Conservation (phyloP, 1,140 invertebrate species). For the Philopotamus ludificatus region DNA sequence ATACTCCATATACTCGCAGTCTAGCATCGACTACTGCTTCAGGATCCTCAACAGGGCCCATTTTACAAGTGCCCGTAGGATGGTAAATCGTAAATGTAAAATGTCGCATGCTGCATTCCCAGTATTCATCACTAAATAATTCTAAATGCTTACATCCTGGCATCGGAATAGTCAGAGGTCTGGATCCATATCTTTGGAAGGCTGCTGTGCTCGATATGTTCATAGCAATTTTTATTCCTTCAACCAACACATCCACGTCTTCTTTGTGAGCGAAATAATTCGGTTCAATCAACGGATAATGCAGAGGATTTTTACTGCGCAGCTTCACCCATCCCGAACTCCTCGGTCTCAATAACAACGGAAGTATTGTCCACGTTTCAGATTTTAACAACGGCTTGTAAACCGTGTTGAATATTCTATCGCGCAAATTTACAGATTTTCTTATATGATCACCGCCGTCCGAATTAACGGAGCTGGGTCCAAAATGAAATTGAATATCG, state of each 20-base stretch:
- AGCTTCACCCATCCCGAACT: slow-evolving; percentile 81
- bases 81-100: slow-evolving; percentile 87
- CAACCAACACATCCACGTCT: slow-evolving; percentile 72
- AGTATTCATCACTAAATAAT: slow-evolving; percentile 79
- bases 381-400: slow-evolving; percentile 76
- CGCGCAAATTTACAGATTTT: slow-evolving; percentile 72
- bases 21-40: slow-evolving; percentile 80
- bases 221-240: slow-evolving; percentile 80
- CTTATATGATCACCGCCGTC: slow-evolving; percentile 75
- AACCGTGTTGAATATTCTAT: slow-evolving; percentile 80
- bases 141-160: slow-evolving; percentile 73
- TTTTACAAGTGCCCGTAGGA: slow-evolving; percentile 81
- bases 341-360: slow-evolving; percentile 75
- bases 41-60: slow-evolving; percentile 75
- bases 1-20: slow-evolving; percentile 70
- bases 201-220: slow-evolving; percentile 75
- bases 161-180: slow-evolving; percentile 74
- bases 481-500: slow-evolving; percentile 85
- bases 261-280: slow-evolving; percentile 84
- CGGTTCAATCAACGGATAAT: slow-evolving; percentile 85
- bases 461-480: slow-evolving; percentile 77
- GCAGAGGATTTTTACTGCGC: slow-evolving; percentile 73
- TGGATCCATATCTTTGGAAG: slow-evolving; percentile 77
- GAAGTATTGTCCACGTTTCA: slow-evolving; percentile 83
- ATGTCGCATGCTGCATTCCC: slow-evolving; percentile 78